Base-by-base conservation (phyloP, 2,888 invertebrate genomes). In the Limenitis camilla region DNA sequence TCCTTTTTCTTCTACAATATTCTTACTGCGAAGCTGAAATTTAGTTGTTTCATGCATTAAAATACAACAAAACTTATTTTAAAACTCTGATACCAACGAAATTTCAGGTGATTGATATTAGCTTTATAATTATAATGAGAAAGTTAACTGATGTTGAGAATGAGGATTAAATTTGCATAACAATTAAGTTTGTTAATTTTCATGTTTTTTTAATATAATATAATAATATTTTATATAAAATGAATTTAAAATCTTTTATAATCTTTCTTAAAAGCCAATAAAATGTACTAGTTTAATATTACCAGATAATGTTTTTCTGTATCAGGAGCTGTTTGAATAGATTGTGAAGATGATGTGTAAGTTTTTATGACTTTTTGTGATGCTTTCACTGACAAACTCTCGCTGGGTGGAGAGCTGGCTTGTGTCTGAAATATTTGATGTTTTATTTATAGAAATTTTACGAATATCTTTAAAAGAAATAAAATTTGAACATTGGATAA, bases 301-400 rank as follows among this genome's bases (percentile, higher is more conserved):
- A 88, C 88, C 88, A 79, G 78, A 69, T 79, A 71, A 64, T 72
- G 72, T 71, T 78, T 84, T 65, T 80, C 79, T 74, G 72, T 74
- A 56, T 70, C 72, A 60, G 76, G 70, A 61, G 73, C 74, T 62
- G 76, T 79, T 65, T 73, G 73, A 69, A 76, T 76, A 56, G 78
- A 70, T 66, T 80, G 81, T 76, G 75, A 65, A 68, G 83, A 69
- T 66, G 79, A 67, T 65, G 78, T 72, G 69, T 77, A 76, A 53
- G 83, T 79, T 68, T 81, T 83, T 66, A 76, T 78, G 66, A 84
- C 76, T 76, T 79, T 85, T 70, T 88, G 83, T 72, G 88, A 85
- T 76, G 82, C 83, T 81, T 76, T 88, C 78, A 82, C 76, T 77
- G 84, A 77, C 74, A 87, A 81, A 77, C 80, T 86, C 83, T 87